phyloP scores from a whole-genome alignment of 2,113 vertebrate species.

The Stigmatopora nigra region DNA sequence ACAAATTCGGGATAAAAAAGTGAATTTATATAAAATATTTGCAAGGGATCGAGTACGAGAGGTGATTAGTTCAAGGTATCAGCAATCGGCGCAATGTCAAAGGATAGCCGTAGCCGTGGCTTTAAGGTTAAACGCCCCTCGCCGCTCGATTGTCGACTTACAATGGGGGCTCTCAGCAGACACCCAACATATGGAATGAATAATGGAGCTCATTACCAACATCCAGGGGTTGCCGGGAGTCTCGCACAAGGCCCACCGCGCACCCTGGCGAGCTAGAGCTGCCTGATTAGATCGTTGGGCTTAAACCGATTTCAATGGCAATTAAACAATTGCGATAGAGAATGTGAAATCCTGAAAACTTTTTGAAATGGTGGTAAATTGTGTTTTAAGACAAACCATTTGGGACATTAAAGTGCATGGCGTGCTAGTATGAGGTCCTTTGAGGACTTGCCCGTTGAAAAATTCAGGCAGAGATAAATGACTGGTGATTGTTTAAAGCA shows the following conservation, averaged over 20 bases:
- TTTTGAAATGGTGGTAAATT: background rate
- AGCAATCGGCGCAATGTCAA: constrained; percentile 63
- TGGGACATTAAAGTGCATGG: constrained; percentile 26
- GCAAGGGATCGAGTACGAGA: constrained; percentile 11
- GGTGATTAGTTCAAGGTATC: constrained; percentile 49
- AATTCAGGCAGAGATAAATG: background rate
- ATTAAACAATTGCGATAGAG: constrained; percentile 5
- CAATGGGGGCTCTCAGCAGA: constrained; percentile 66
- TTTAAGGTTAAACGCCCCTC: constrained; percentile 60
- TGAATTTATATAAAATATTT: too few relatives aligned
- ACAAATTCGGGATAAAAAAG: too few relatives aligned
- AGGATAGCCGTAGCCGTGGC: constrained; percentile 62
- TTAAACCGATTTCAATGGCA: constrained; percentile 12
- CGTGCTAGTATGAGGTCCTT: constrained; percentile 32
- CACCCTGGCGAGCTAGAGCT: constrained; percentile 31
- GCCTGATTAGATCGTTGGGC: constrained; percentile 15
- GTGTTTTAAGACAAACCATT: constrained; percentile 34
- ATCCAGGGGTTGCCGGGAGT: constrained; percentile 68
- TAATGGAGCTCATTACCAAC: constrained; percentile 71
- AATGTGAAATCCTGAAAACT: background rate
- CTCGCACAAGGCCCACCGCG: constrained; percentile 59
- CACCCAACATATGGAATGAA: constrained; percentile 75
- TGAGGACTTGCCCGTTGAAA: constrained; percentile 30
- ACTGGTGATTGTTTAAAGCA: constrained; percentile 14
- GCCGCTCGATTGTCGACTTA: constrained; percentile 57